These are phyloP conservation scores for Calidris pygmaea DNA, from an alignment of 2,113 vertebrate genomes.

Conservation along the genomic window DNA sequence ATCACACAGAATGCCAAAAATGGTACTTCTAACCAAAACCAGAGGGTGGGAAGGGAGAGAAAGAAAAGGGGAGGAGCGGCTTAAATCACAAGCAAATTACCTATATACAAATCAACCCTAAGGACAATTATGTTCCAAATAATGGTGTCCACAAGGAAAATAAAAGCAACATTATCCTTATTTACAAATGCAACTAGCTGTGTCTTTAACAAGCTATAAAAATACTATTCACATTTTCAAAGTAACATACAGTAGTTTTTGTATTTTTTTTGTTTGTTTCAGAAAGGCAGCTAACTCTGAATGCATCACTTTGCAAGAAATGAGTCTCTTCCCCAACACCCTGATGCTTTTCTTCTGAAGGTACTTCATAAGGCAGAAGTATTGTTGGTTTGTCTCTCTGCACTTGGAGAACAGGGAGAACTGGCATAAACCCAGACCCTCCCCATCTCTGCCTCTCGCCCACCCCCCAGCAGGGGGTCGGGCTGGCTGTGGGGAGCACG, in stretches of 20 bases:
- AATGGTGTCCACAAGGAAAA: conserved; percentile 79
- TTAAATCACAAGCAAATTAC: conserved; percentile 87
- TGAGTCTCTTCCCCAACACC: conserved; percentile 38
- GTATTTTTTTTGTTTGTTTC: conserved; percentile 65
- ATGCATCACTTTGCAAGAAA: conserved; percentile 68
- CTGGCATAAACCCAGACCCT: background rate
- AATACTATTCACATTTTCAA: conserved; percentile 99
- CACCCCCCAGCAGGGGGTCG: background rate
- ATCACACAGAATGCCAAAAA: conserved; percentile 80
- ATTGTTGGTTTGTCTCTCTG: background rate
- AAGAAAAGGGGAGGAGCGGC: conserved; percentile 2
- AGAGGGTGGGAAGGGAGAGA: conserved; percentile 71
- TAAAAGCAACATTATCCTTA: conserved; percentile 82
- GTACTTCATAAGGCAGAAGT: conserved; percentile 39
- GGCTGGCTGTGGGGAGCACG: background rate
- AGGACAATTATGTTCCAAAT: conserved; percentile 84
- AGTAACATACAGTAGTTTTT: conserved; percentile 87
- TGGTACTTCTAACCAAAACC: conserved; percentile 69
- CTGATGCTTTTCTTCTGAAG: conserved; percentile 50
- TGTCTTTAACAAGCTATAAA: conserved; percentile 93
- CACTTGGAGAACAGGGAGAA: background rate
- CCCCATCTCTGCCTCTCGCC: background rate
- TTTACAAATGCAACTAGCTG: conserved; percentile 89
- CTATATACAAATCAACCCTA: conserved; percentile 88
- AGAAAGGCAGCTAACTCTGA: conserved; percentile 85